A percentile compares a stretch with the other conserved stretches of the same genome.
These are phyloP conservation scores for Origma solitaria DNA, from an alignment of 2,113 vertebrate genomes.

Conservation along the genomic window DNA sequence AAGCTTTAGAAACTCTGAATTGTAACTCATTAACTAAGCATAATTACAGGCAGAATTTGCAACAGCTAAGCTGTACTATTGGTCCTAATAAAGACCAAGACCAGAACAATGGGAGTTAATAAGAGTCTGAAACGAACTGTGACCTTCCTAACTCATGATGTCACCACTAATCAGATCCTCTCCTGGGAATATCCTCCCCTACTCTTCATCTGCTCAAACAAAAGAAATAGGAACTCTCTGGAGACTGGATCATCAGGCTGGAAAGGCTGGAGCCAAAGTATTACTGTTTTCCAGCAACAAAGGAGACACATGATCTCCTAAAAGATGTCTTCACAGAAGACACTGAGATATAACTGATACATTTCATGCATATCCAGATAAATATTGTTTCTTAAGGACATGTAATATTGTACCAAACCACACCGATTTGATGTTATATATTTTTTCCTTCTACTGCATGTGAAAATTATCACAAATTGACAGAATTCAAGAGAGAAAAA, in stretches of 20 bases:
- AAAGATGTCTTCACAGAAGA: background rate
- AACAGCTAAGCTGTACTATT: background rate
- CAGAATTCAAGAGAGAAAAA: background rate
- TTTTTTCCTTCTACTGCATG: background rate
- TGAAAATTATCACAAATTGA: background rate
- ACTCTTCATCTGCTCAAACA: background rate
- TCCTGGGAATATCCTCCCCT: background rate
- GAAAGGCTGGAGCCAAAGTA: background rate
- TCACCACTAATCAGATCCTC: background rate
- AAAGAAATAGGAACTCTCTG: background rate
- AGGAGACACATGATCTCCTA: background rate
- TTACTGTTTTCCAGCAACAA: background rate
- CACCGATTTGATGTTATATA: fast-evolving
- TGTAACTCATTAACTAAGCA: background rate
- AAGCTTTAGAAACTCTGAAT: background rate
- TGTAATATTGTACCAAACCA: background rate
- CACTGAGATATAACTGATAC: background rate
- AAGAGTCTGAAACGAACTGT: background rate
- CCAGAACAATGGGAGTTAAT: background rate
- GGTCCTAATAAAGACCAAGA: background rate
- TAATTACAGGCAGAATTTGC: background rate
- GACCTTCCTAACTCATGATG: background rate
- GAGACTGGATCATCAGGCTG: background rate
- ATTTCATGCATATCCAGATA: background rate
- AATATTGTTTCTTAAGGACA: background rate